Conservation (phyloP, 1,140 invertebrate species). For the Cherax quadricarinatus region DNA sequence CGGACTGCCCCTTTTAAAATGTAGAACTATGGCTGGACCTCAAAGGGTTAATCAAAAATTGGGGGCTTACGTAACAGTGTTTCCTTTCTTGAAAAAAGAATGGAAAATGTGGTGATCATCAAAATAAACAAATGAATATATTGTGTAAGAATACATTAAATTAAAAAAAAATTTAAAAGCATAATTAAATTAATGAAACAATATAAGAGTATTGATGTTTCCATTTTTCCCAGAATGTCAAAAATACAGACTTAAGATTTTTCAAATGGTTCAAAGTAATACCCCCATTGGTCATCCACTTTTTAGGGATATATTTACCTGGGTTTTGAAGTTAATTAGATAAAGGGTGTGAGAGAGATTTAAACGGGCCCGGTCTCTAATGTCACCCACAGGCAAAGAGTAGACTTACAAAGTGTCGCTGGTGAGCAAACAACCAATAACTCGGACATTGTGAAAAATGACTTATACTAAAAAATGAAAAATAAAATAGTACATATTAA, state of each 20-base stretch:
- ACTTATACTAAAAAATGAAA: constrained; percentile 80
- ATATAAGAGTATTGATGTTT: neutral
- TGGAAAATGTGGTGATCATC: no score
- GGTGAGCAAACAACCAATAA: constrained; percentile 87
- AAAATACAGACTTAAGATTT: neutral
- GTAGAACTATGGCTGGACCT: no score
- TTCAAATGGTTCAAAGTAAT: neutral
- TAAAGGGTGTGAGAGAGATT: constrained; percentile 76
- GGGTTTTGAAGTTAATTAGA: constrained; percentile 73
- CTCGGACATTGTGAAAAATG: constrained; percentile 93
- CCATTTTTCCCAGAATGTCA: neutral
- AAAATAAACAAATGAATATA: no score
- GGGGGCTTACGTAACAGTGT: no score
- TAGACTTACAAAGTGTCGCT: constrained; percentile 64
- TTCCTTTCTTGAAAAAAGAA: no score
- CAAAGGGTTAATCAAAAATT: no score
- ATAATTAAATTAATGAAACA: no score
- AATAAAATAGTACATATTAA: neutral
- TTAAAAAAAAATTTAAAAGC: no score
- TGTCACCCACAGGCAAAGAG: constrained; percentile 73
- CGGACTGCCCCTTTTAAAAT: no score
- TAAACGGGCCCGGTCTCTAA: constrained; percentile 75
- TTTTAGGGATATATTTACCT: constrained; percentile 27
- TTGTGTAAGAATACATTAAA: neutral
- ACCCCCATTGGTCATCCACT: neutral